Conservation (phyloP, 2,113 vertebrate genomes). For the Petromus typicus region DNA sequence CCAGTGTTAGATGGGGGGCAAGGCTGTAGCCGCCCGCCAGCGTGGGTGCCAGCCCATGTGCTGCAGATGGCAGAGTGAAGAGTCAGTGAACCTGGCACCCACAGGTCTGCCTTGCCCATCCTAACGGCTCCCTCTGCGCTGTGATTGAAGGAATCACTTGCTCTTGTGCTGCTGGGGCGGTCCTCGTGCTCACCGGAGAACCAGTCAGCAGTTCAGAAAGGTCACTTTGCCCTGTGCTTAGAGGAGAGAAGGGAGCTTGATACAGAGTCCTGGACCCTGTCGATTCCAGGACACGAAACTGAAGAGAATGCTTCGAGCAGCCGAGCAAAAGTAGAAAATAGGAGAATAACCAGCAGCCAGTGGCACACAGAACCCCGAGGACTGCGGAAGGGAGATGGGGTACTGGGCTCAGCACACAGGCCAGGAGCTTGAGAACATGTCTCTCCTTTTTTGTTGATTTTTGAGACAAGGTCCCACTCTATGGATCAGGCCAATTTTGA, state of each 20-base stretch:
- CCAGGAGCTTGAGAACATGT: not conserved
- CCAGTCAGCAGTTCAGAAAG: not conserved
- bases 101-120: too few relatives aligned
- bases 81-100: not conserved
- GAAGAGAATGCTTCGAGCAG: not conserved
- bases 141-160: not conserved
- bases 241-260: not conserved
- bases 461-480: not conserved
- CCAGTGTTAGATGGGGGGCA: not conserved
- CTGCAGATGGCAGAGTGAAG: not conserved
- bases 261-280: not conserved
- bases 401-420: not conserved
- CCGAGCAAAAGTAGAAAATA: not conserved
- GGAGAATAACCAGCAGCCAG: not conserved
- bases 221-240: not conserved
- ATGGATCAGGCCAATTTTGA: not conserved
- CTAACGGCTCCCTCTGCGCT: not conserved
- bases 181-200: not conserved
- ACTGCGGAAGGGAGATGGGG: not conserved
- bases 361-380: not conserved
- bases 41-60: not conserved
- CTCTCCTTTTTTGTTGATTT: not conserved
- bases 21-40: not conserved
- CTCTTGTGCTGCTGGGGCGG: not conserved
- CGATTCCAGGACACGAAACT: not conserved